phyloP scores from a whole-genome alignment of 2,113 vertebrate species.

The Thomomys bottae region DNA sequence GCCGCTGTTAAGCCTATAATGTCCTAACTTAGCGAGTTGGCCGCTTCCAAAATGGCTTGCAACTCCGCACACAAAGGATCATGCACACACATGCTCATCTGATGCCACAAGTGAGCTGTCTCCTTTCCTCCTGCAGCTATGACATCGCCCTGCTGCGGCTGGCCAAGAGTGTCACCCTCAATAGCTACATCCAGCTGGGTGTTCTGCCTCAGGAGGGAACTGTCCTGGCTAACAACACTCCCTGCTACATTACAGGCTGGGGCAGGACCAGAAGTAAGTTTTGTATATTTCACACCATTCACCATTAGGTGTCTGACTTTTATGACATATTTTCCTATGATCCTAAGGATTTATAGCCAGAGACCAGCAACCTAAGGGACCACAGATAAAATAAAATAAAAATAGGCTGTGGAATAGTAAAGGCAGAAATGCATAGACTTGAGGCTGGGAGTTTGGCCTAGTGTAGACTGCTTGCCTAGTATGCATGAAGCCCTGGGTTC shows the following conservation, averaged over 20 bases:
- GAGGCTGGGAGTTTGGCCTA: too few species aligned
- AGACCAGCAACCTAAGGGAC: background rate
- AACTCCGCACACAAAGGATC: too few species aligned
- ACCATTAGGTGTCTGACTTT: background rate
- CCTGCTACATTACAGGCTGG: constrained; percentile 94
- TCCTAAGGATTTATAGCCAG: background rate
- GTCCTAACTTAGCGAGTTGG: background rate
- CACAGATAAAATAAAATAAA: constrained; percentile 16
- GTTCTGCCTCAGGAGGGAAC: constrained; percentile 85
- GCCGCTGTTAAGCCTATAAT: constrained; percentile 32
- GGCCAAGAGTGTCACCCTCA: constrained; percentile 84
- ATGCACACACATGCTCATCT: background rate
- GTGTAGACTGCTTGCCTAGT: too few species aligned
- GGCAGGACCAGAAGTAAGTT: constrained; percentile 91
- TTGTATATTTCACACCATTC: background rate
- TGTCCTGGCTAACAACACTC: constrained; percentile 88
- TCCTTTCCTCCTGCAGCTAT: constrained; percentile 82
- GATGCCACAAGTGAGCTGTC: rapidly evolving
- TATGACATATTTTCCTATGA: background rate
- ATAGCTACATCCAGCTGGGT: constrained; percentile 88
- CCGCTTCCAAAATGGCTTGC: background rate
- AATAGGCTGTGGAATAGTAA: background rate
- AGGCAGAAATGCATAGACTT: background rate
- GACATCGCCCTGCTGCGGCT: constrained; percentile 93
- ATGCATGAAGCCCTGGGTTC: too few species aligned